Evolutionary conservation across 2,888 invertebrate genomes (phyloP), one percentile per base, ranked within the genome.

Genomic region (Rhingia rostrata): DNA sequence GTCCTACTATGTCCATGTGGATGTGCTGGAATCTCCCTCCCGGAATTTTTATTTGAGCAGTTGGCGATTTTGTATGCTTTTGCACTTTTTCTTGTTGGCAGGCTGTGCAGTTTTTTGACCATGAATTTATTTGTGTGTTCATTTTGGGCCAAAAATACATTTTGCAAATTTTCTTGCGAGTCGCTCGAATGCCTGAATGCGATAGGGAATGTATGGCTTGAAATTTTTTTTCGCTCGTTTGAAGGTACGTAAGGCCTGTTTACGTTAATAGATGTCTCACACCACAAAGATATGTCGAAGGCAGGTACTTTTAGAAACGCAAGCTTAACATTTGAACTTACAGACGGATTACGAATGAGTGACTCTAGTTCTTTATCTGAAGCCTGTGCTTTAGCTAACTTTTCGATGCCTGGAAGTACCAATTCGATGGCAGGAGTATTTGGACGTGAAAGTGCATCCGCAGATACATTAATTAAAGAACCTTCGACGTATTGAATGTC

Each of bases 31-130:
- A 86, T 32, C 82, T 64, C 5, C 77, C 54, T 4, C 63, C 45
- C 4, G 74, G 45, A 12, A 67, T 67, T 3, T 7, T 1, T 7
- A 81, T 78, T 47, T 47, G 75, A 12, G 53, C 45, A 9, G 47
- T 7, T 4, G 63, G 58, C 5, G 80, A 63, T 70, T 79, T 72
- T 9, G 67, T 82, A 32, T 82, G 86, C 3, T 74, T 53, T 3
- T 79, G 75, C 5, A 85, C 53, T 22, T 79, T 86, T 72, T 82
- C 66, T 51, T 56, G 78, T 49, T 75, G 80, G 32, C 80, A 86
- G 7, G n/a, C 0, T 14, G 66, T 10, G 12, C 72, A 85, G 22
- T 6, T 10, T 35, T 22, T 51, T 39, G 67, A 37, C 73, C 85
- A 86, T 6, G 60, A 12, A 41, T 61, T 73, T 7, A 64, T 66